A percentile compares a stretch with the other conserved stretches of the same genome.
phyloP scores from a whole-genome alignment of 2,113 vertebrate species.

The Corvus hawaiiensis region DNA sequence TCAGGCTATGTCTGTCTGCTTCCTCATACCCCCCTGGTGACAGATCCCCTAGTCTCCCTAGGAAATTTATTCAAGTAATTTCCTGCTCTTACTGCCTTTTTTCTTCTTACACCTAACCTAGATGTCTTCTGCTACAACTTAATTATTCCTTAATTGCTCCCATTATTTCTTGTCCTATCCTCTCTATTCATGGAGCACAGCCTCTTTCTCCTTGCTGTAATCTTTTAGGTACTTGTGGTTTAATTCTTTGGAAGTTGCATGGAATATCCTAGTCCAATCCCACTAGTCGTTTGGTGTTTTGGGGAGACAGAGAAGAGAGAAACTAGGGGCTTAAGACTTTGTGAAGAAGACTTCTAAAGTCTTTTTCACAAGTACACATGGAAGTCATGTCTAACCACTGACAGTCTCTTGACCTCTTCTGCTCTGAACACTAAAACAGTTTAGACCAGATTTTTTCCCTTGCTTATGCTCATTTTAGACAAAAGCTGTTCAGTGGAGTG shows the following conservation, averaged over 20 bases:
- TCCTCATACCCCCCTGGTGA: background rate
- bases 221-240: background rate
- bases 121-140: background rate
- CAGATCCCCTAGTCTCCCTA: background rate
- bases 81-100: background rate
- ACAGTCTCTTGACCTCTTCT: background rate
- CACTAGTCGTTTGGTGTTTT: background rate
- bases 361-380: background rate
- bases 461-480: background rate
- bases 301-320: background rate
- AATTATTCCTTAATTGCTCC: conserved; percentile 13
- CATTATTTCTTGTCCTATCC: background rate
- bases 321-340: background rate
- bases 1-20: background rate
- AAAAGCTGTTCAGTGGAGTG: background rate
- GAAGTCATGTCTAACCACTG: background rate
- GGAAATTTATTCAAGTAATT: background rate
- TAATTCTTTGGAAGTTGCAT: background rate
- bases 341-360: background rate
- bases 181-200: background rate
- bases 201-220: background rate
- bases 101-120: background rate
- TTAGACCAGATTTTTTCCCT: background rate
- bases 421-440: background rate
- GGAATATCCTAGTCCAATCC: background rate